Evolutionary conservation across 2,888 invertebrate species (phyloP).

Genomic region (Eupithecia tripunctaria): DNA sequence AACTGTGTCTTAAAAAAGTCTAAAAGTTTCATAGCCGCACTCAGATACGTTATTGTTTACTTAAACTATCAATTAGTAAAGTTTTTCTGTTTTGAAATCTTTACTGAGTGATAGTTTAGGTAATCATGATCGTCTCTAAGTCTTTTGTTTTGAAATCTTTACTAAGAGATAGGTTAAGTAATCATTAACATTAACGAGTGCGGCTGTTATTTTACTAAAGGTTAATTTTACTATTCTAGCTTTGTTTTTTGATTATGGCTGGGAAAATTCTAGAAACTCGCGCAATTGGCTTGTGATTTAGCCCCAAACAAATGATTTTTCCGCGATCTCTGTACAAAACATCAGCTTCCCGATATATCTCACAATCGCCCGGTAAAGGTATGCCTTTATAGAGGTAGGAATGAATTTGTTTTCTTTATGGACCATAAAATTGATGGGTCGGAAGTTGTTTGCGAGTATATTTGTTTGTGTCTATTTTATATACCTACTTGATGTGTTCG

Average conservation of each 20-base stretch:
- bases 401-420: slow-evolving; percentile 49
- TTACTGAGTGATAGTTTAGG: too few relatives aligned
- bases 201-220: too few relatives aligned
- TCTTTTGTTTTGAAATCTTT: too few relatives aligned
- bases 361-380: slow-evolving; percentile 33
- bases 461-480: slow-evolving; percentile 47
- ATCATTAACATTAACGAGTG: too few relatives aligned
- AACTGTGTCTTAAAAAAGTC: background rate
- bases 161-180: too few relatives aligned
- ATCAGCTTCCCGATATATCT: slow-evolving; percentile 32
- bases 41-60: too few relatives aligned
- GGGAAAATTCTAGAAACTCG: background rate
- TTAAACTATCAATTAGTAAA: too few relatives aligned
- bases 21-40: background rate
- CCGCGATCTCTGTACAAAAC: slow-evolving; percentile 32
- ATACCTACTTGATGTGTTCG: slow-evolving; percentile 27
- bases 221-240: background rate
- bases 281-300: slow-evolving; percentile 12
- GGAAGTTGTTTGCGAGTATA: slow-evolving; percentile 43
- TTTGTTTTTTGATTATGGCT: background rate
- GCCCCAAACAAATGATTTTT: slow-evolving; percentile 27
- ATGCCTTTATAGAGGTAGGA: slow-evolving; percentile 43
- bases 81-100: too few relatives aligned
- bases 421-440: slow-evolving; percentile 47
- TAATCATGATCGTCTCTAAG: too few relatives aligned